Evolutionary conservation across 2,888 invertebrate species (phyloP).

Genomic region (Junonia oenone): DNA sequence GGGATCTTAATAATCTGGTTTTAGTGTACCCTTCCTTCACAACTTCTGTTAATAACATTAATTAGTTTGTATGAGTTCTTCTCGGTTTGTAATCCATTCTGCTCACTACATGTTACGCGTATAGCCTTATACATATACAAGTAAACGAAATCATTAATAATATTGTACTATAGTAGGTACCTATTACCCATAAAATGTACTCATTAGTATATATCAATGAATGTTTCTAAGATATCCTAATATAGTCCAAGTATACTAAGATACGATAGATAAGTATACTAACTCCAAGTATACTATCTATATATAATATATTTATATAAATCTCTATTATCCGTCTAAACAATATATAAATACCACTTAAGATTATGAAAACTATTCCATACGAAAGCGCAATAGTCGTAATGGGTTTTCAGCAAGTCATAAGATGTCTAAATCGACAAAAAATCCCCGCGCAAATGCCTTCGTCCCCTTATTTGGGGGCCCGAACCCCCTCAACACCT

Average conservation of each 20-base stretch:
- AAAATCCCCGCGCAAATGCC: conserved; percentile 33
- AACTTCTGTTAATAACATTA: conserved; percentile 16
- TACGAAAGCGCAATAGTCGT: conserved; percentile 22
- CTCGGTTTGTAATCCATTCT: background rate
- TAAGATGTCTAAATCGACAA: conserved; percentile 35
- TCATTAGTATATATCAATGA: too few relatives aligned
- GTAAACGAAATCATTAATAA: too few relatives aligned
- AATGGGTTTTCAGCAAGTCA: conserved; percentile 31
- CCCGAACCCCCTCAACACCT: conserved; percentile 33
- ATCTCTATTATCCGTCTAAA: too few relatives aligned
- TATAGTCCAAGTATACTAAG: too few relatives aligned
- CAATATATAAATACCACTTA: background rate
- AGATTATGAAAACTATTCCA: conserved; percentile 4
- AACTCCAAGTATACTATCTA: too few relatives aligned
- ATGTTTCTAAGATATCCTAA: too few relatives aligned
- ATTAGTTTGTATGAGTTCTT: conserved; percentile 13
- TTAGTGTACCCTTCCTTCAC: conserved; percentile 4
- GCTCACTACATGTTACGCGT: background rate
- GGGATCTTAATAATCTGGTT: conserved; percentile 12
- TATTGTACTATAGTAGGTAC: too few relatives aligned
- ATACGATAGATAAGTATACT: too few relatives aligned
- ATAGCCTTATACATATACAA: too few relatives aligned
- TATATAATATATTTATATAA: background rate
- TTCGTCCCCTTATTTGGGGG: conserved; percentile 30
- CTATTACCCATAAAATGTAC: too few relatives aligned